Evolutionary conservation across 1,140 invertebrate genomes (phyloP).

Genomic region (Diabrotica virgifera): DNA sequence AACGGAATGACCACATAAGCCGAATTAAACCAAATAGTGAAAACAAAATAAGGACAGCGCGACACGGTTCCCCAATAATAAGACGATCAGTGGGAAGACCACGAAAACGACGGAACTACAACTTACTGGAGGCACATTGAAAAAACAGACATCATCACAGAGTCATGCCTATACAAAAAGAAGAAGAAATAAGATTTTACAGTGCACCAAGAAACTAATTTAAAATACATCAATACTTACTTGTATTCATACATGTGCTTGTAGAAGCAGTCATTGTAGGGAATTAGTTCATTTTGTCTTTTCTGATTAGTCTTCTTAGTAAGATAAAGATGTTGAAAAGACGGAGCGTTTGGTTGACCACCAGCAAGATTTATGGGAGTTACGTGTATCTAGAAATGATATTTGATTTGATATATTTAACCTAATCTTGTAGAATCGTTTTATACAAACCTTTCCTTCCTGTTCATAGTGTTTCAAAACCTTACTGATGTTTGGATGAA

Average conservation of each 20-base stretch:
- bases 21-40: too few relatives aligned
- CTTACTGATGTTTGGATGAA: conserved; percentile 88
- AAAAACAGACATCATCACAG: too few relatives aligned
- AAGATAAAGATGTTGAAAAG: conserved; percentile 84
- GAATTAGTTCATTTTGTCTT: conserved; percentile 91
- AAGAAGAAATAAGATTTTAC: too few relatives aligned
- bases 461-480: conserved; percentile 79
- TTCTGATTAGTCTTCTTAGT: conserved; percentile 89
- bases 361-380: conserved; percentile 87
- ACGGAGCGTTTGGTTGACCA: conserved; percentile 85
- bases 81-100: too few relatives aligned
- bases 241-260: conserved; percentile 88
- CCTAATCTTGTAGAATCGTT: background rate
- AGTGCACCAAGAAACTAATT: too few relatives aligned
- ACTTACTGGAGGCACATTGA: too few relatives aligned
- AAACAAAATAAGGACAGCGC: too few relatives aligned
- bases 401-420: background rate
- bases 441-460: conserved; percentile 54
- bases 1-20: too few relatives aligned
- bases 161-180: too few relatives aligned
- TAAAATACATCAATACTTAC: background rate
- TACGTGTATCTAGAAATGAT: conserved; percentile 61
- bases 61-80: too few relatives aligned
- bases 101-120: too few relatives aligned
- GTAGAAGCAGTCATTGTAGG: conserved; percentile 96